Percentiles rank a stretch among this genome's conserved stretches.
phyloP scores from a whole-genome alignment of 2,888 invertebrate species.

The Drosophila birchii region DNA sequence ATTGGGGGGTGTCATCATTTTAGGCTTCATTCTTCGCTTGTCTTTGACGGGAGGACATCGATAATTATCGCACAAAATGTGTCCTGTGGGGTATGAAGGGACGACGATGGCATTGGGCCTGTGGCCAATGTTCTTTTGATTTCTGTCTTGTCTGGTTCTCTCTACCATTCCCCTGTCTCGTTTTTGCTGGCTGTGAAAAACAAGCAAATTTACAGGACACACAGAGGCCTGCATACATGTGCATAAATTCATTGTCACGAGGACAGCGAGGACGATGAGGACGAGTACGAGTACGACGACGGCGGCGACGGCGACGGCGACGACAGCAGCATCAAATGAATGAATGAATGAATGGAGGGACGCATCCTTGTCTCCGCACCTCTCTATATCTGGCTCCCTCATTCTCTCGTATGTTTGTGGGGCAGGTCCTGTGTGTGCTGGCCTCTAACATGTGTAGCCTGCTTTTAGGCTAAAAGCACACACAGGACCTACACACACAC shows the following conservation, averaged over 20 bases:
- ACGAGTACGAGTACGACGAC: conserved; percentile 38
- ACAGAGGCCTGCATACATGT: conserved; percentile 51
- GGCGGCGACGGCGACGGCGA: not conserved
- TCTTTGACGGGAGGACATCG: conserved; percentile 59
- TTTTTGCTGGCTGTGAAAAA: conserved; percentile 48
- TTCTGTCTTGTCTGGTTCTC: conserved; percentile 30
- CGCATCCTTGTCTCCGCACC: conserved; percentile 10
- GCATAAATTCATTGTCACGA: conserved; percentile 75
- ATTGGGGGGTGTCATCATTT: conserved; percentile 42
- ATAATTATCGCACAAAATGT: conserved; percentile 67
- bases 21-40: conserved; percentile 42
- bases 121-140: conserved; percentile 53
- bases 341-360: conserved; percentile 70
- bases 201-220: conserved; percentile 63
- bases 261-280: conserved; percentile 51
- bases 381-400: conserved; percentile 4
- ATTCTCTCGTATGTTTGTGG: conserved; percentile 16
- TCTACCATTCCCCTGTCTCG: not conserved
- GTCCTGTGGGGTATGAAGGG: conserved; percentile 25
- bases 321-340: conserved; percentile 72
- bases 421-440: conserved; percentile 31
- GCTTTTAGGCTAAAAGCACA: conserved; percentile 66
- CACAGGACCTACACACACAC: conserved; percentile 1
- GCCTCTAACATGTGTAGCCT: conserved; percentile 65
- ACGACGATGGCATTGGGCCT: conserved; percentile 19